Percentiles rank a stretch among this genome's conserved stretches.
These are phyloP conservation scores for Diuraphis noxia DNA, from an alignment of 1,140 invertebrate genomes.

Conservation along the genomic window DNA sequence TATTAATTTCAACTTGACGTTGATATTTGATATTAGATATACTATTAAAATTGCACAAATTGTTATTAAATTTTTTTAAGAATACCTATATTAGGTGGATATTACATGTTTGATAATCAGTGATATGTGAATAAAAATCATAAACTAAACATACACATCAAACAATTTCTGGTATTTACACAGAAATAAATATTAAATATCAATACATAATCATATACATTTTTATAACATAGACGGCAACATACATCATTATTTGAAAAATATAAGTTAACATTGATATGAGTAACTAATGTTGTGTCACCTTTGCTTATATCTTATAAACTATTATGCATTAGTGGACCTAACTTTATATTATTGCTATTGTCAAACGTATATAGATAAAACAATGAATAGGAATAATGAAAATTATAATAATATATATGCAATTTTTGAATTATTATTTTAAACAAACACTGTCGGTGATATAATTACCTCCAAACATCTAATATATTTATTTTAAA, in stretches of 20 bases:
- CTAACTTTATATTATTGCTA: not conserved
- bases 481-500: not conserved
- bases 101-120: not conserved
- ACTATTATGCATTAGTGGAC: no score
- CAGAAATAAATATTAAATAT: not conserved
- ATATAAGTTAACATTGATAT: not conserved
- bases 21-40: conserved; percentile 10
- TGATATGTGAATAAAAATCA: not conserved
- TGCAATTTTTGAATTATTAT: not conserved
- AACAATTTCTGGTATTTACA: not conserved
- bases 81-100: not conserved
- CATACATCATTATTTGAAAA: not conserved
- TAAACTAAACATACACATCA: not conserved
- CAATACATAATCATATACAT: not conserved
- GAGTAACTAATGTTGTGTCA: not conserved
- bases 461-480: no score
- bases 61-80: not conserved
- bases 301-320: not conserved
- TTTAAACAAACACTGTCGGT: no score
- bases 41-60: not conserved
- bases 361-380: not conserved
- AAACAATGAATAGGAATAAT: not conserved
- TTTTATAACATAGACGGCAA: not conserved
- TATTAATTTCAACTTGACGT: not conserved
- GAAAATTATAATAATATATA: no score